Evolutionary conservation across 2,113 vertebrate genomes (phyloP).

Genomic region (Barbus barbus): DNA sequence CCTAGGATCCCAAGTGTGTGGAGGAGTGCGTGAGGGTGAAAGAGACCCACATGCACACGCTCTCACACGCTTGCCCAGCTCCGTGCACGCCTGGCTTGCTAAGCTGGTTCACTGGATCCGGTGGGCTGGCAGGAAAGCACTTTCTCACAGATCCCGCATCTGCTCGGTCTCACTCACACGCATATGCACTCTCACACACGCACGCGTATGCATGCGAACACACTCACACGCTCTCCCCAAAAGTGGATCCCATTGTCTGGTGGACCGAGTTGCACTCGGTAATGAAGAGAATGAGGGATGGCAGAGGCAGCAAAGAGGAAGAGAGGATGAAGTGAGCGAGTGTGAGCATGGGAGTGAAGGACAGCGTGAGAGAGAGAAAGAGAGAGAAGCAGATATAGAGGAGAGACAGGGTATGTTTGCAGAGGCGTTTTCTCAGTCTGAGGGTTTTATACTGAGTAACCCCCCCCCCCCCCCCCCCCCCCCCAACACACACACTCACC

Average conservation of each 20-base stretch:
- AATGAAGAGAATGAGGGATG: constrained; percentile 26
- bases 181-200: constrained; percentile 13
- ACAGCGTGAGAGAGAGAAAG: constrained; percentile 46
- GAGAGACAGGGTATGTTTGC: constrained; percentile 71
- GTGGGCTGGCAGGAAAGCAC: constrained; percentile 40
- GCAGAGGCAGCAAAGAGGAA: constrained; percentile 41
- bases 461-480: constrained; percentile 39
- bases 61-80: constrained; percentile 18
- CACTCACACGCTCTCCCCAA: constrained; percentile 63
- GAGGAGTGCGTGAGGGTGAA: constrained; percentile 67
- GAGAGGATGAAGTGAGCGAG: constrained; percentile 37
- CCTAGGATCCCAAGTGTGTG: constrained; percentile 66
- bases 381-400: constrained; percentile 70
- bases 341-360: constrained; percentile 31
- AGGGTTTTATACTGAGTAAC: constrained; percentile 76
- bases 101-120: constrained; percentile 33
- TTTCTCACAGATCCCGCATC: constrained; percentile 63
- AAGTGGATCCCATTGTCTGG: constrained; percentile 48
- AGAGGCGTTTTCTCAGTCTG: constrained; percentile 74
- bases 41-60: constrained; percentile 73
- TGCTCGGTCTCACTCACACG: constrained; percentile 52
- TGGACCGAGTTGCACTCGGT: constrained; percentile 46
- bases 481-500: constrained; percentile 1
- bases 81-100: background rate
- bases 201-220: constrained; percentile 29